phyloP scores from a whole-genome alignment of 2,797 vertebrate genomes.

The Bucorvus abyssinicus region DNA sequence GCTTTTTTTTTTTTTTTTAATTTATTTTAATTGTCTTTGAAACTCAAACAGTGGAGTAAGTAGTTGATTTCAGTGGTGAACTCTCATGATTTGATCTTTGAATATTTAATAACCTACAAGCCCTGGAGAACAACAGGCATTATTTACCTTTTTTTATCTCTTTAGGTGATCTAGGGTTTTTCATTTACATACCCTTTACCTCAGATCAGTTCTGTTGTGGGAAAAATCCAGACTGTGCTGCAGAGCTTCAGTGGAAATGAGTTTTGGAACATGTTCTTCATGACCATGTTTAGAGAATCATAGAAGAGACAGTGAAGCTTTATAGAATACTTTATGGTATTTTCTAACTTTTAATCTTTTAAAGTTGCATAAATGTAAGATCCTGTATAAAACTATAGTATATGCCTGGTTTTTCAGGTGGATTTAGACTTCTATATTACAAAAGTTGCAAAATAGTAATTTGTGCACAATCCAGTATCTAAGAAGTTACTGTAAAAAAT shows the following conservation, averaged over 20 bases:
- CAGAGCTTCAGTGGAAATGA: neutral
- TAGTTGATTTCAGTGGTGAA: neutral
- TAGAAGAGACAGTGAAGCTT: neutral
- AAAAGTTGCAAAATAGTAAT: neutral
- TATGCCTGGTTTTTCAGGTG: neutral
- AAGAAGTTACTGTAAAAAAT: neutral
- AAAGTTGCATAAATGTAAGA: neutral
- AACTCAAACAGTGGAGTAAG: neutral
- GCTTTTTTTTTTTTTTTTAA: neutral
- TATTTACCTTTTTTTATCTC: neutral
- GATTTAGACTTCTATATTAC: neutral
- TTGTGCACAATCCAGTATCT: neutral
- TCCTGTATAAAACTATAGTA: neutral
- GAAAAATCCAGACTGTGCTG: neutral
- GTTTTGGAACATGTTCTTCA: neutral
- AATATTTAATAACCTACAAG: neutral
- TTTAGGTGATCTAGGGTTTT: neutral
- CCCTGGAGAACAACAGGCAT: neutral
- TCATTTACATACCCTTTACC: neutral
- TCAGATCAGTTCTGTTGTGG: neutral
- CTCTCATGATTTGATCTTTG: neutral
- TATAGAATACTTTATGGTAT: neutral
- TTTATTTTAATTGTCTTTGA: neutral
- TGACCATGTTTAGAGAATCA: neutral
- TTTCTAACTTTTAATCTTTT: neutral